Percentiles rank a stretch among this genome's conserved stretches.
Conservation (phyloP, 2,888 invertebrate genomes). For the Lithophane socia region DNA sequence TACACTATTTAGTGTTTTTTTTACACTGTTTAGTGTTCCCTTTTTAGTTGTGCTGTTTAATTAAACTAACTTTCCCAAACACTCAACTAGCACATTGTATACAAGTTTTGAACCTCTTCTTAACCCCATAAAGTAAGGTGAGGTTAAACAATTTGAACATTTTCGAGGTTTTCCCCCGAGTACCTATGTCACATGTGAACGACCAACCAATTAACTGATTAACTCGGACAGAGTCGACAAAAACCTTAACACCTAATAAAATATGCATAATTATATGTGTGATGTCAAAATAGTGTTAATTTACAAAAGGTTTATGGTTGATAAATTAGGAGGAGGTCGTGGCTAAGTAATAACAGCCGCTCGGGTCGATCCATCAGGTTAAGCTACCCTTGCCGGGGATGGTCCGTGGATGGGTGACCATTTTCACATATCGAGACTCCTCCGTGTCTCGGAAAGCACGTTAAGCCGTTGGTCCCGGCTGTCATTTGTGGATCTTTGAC, state of each 20-base stretch:
- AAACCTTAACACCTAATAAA: constrained; percentile 31
- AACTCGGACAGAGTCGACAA: constrained; percentile 15
- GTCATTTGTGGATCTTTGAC: too few relatives aligned
- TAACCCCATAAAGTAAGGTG: constrained; percentile 19
- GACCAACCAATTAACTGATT: constrained; percentile 33
- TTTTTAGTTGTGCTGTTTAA: too few relatives aligned
- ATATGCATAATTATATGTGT: constrained; percentile 13
- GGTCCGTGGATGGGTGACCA: too few relatives aligned
- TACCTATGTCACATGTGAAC: constrained; percentile 43
- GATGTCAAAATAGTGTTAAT: not conserved
- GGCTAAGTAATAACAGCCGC: too few relatives aligned
- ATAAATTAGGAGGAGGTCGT: too few relatives aligned
- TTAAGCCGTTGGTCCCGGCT: too few relatives aligned
- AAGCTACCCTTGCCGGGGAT: too few relatives aligned
- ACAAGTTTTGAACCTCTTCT: constrained; percentile 15
- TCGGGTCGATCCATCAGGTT: too few relatives aligned
- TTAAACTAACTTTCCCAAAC: constrained; percentile 17
- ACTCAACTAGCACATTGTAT: not conserved
- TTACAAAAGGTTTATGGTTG: not conserved
- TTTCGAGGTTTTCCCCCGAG: constrained; percentile 48
- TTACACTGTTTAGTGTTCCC: too few relatives aligned
- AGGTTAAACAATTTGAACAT: constrained; percentile 34
- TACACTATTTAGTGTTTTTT: too few relatives aligned
- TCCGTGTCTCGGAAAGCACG: too few relatives aligned
- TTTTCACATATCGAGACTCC: too few relatives aligned